Evolutionary conservation across 1,140 invertebrate genomes (phyloP), one percentile per base, ranked within the genome.

Genomic region (Apis laboriosa): DNA sequence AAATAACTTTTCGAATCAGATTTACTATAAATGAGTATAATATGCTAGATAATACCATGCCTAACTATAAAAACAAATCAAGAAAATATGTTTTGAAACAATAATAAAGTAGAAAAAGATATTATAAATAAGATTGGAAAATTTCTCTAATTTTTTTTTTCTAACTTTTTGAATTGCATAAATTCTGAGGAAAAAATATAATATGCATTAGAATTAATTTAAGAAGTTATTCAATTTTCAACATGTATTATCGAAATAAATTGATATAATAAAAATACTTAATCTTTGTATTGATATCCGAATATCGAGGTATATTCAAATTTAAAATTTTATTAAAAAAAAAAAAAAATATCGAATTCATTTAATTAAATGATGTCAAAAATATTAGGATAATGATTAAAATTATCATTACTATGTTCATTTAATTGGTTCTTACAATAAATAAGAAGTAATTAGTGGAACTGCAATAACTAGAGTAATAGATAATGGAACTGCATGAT

Each of bases 61-160:
- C 19, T 66, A 8, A 4, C 19, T 77, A 24, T 64, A 66, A 77
- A 66, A 74, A 61, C 19, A 58, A 11, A 17, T 43, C 13, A 9
- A 19, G 51, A 66, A 19, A 64, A 64, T 24, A 9, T 34, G 12
- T 8, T 28, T 74, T 19, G 21, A 61, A 74, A 51, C n/a, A 5
- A n/a, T 7, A 15, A n/a, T 66, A 49, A n/a, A 15, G 3, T 63
- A 17, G 15, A 55, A 63, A 17, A 13, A 66, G 19, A 66, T 3
- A 12, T 66, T 64, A 5, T 13, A 28, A 9, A 5, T 13, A 28
- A 9, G 19, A 0, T 24, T 28, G 49, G 17, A 13, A 66, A 76
- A 66, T 28, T 53, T 77, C 55, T 61, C 75, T 77, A 77, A 61
- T 77, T 77, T 77, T 24, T 28, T 24, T 5, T 8, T 24, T 24